Base-by-base conservation (phyloP, 1,140 invertebrate species). In the Scaptomyza pallida region DNA sequence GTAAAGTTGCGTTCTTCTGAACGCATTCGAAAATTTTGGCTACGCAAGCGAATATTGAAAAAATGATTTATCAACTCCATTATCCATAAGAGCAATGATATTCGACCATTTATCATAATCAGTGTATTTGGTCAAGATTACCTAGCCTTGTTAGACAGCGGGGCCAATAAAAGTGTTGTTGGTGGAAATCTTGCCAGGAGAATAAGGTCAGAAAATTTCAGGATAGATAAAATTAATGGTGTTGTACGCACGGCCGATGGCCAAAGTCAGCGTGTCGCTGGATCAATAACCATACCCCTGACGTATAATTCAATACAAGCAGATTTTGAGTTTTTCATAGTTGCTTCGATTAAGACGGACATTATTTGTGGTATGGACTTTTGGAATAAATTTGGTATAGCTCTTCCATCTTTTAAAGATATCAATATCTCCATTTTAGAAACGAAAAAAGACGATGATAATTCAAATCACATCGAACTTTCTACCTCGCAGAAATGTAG, bases 91-190 rank as follows among this genome's bases (percentile, higher is more conserved):
- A 30, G 19, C 51, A 12, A 33, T 33, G 59, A 69, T 59, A 62
- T 63, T 30, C 26, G 72, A 6, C 65, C 65, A 8, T 33, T 69
- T 35, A 48, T 30, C 9, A 9, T 23, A 0, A 9, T 74, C 3
- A 10, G 26, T 0, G 30, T 69, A 10, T 33, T 33, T 10, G 30
- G 30, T 33, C 30, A 33, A 9, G 30, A 33, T 21, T 43, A 56
- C 9, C 5, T 43, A 26, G 44, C 33, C 5, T 44, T 69, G 0
- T 13, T 63, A 40, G 56, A 72, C 30, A 62, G 54, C 8, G 69
- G 61, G 0, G 55, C 62, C 9, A 65, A 65, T 12, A 52, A 59
- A 17, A 67, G 63, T 19, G 59, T 67, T 9, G 21, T 69, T 3
- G 64, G 57, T 5, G 50, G 50, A 5, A 9, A 45, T 17, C 17